Evolutionary conservation across 2,888 invertebrate genomes (phyloP).

Genomic region (Oligia latruncula): DNA sequence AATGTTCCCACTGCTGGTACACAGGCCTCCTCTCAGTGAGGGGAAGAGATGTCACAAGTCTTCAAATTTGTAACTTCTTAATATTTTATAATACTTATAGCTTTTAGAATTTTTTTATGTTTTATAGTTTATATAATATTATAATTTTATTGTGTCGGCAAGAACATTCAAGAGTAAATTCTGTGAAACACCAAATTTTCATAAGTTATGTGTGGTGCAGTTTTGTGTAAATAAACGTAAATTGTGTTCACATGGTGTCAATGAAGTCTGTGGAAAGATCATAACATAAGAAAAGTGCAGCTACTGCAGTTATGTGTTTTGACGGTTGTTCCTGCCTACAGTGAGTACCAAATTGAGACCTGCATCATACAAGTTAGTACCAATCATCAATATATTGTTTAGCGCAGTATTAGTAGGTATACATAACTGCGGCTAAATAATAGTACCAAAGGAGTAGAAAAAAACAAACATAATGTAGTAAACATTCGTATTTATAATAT

Average conservation of each 20-base stretch:
- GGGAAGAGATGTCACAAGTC: too few relatives aligned
- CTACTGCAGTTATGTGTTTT: constrained; percentile 25
- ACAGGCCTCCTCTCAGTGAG: too few relatives aligned
- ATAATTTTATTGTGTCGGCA: constrained; percentile 12
- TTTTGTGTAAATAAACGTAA: constrained; percentile 9
- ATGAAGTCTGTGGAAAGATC: constrained; percentile 6
- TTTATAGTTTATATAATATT: neutral
- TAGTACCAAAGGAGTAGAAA: constrained; percentile 69
- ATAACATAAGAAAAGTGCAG: neutral
- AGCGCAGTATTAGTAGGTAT: constrained; percentile 8
- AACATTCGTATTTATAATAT: constrained; percentile 91
- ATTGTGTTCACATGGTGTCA: neutral
- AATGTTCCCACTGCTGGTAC: too few relatives aligned
- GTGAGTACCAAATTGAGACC: neutral
- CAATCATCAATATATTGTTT: constrained; percentile 28
- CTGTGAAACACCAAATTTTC: constrained; percentile 6
- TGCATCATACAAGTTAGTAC: constrained; percentile 43
- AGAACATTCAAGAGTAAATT: neutral
- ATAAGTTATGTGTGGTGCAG: neutral
- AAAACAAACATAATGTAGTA: constrained; percentile 89
- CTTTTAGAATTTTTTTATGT: neutral
- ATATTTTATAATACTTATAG: neutral
- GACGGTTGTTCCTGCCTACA: neutral
- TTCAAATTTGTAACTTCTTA: neutral
- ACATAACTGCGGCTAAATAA: constrained; percentile 23